Evolutionary conservation across 2,797 vertebrate genomes (phyloP).

Genomic region (Rhabdophis nuchalis): DNA sequence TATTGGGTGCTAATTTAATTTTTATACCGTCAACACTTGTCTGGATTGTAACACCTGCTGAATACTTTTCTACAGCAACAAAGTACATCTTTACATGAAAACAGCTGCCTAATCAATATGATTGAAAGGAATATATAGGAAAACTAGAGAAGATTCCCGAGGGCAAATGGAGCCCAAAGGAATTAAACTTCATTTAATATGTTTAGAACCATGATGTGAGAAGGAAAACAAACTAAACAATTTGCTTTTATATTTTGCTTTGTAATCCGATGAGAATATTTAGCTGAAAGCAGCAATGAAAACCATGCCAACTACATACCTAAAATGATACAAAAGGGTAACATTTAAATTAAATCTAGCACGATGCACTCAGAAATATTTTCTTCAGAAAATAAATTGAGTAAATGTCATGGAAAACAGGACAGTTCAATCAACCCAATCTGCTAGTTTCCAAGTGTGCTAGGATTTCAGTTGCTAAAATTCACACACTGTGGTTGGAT

Average conservation of each 20-base stretch:
- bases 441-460: neutral
- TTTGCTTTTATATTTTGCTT: neutral
- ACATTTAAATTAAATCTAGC: neutral
- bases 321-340: neutral
- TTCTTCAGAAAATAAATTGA: neutral
- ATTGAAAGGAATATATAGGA: constrained; percentile 58
- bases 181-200: constrained; percentile 49
- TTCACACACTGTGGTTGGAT: neutral
- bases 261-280: neutral
- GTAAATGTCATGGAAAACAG: neutral
- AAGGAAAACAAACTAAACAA: constrained; percentile 17
- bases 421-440: neutral
- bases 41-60: constrained; percentile 60
- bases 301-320: neutral
- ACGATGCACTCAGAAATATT: neutral
- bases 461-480: neutral
- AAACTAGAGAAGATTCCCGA: constrained; percentile 48
- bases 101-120: constrained; percentile 64
- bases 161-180: constrained; percentile 46
- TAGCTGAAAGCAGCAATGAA: neutral
- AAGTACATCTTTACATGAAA: constrained; percentile 57
- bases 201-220: constrained; percentile 3
- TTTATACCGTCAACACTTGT: constrained; percentile 56
- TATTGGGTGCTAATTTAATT: constrained; percentile 63
- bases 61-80: constrained; percentile 55